Evolutionary conservation across 1,140 invertebrate species (phyloP), one percentile per base, ranked within the genome.

Genomic region (Drosophila grimshawi): DNA sequence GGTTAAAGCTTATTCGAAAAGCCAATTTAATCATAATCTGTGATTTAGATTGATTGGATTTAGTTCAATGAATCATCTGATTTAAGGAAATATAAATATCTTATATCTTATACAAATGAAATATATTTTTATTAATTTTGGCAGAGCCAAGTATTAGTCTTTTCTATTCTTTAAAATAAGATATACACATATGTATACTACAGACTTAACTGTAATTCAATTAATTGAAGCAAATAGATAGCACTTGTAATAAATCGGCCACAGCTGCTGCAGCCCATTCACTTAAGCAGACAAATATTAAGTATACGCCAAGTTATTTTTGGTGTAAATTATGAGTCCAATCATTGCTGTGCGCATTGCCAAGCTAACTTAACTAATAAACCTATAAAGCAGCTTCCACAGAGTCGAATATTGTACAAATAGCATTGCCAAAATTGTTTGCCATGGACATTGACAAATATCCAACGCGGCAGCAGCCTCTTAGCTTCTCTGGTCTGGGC

Each of bases 381-480:
- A 69, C 57, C 71, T 39, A 74, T 62, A 69, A 57, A 49, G 61
- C 62, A 52, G 2, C 48, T 35, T 11, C n/a, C 10, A 19, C 29
- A 70, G 7, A 55, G 6, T 3, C n/a, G 49, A 39, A 48, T 37
- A 53, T 32, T 46, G 48, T n/a, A 41, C n/a, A 3, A 35, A 41
- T 41, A 45, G 33, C 35, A 45, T 19, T 37, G 71, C 65, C 71
- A 74, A 69, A 74, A 69, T 45, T 48, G 65, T 69, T 74, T 45
- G 45, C 71, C 59, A 7, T 56, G 52, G 64, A 73, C 64, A 68
- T 68, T 73, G 70, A 73, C 70, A 68, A 73, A 73, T 73, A 55
- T 61, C 64, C 65, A 62, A 69, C 56, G 65, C 43, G 43, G 57
- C 71, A 68, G 41, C n/a, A 10, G 10, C 8, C n/a, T 45, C 11